A percentile compares a stretch with the other conserved stretches of the same genome.
Conservation (phyloP, 2,888 invertebrate genomes). For the Rotaria magnacalcarata region DNA sequence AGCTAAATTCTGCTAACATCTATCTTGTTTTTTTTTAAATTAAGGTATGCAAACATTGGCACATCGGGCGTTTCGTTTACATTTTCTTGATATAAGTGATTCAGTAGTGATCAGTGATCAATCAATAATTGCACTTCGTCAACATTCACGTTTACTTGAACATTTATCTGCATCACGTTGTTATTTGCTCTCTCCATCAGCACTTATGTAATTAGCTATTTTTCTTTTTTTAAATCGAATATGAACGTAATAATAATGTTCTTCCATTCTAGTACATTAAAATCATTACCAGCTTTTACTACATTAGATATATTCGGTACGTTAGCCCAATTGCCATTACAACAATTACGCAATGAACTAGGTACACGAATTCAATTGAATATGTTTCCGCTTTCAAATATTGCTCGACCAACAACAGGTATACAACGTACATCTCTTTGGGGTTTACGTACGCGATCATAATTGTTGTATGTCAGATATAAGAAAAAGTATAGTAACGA, state of each 20-base stretch:
- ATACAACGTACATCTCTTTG: slow-evolving; percentile 80
- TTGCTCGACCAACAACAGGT: slow-evolving; percentile 80
- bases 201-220: no score
- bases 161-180: not conserved
- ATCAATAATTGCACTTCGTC: not conserved
- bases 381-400: slow-evolving; percentile 72
- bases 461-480: not conserved
- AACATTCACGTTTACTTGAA: not conserved
- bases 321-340: no score
- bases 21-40: no score
- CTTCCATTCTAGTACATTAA: no score
- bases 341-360: not conserved
- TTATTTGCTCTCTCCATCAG: not conserved
- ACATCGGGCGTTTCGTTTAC: no score
- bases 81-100: slow-evolving; percentile 8
- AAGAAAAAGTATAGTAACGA: no score
- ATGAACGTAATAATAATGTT: no score
- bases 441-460: slow-evolving; percentile 66
- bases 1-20: no score
- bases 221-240: no score
- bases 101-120: not conserved
- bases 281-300: no score
- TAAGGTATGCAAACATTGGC: no score
- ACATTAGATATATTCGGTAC: no score
- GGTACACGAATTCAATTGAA: slow-evolving; percentile 66